phyloP scores from a whole-genome alignment of 1,140 invertebrate species.

The Drosophila punjabiensis region DNA sequence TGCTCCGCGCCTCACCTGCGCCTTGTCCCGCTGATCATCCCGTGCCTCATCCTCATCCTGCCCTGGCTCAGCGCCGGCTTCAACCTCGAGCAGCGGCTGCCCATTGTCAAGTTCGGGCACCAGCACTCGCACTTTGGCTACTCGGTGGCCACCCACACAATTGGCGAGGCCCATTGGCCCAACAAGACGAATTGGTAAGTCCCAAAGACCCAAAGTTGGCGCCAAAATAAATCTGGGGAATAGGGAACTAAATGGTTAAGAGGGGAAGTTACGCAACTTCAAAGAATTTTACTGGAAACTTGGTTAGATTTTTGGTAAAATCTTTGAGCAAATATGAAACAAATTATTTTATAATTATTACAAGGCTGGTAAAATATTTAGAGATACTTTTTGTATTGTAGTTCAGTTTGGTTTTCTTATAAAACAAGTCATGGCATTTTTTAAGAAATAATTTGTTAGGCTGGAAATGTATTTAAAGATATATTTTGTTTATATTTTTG shows the following conservation, averaged over 20 bases:
- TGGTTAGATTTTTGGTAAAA: neutral
- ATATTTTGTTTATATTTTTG: too few relatives aligned
- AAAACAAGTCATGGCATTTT: too few relatives aligned
- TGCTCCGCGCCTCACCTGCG: neutral
- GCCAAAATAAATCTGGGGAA: neutral
- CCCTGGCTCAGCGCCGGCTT: constrained; percentile 34
- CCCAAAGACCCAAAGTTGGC: constrained; percentile 8
- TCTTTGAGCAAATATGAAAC: too few relatives aligned
- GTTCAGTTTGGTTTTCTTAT: neutral
- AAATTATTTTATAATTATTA: neutral
- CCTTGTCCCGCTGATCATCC: neutral
- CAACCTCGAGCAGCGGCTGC: constrained; percentile 79
- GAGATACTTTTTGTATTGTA: neutral
- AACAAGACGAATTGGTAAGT: constrained; percentile 84
- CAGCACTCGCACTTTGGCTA: constrained; percentile 78
- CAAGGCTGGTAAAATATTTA: neutral
- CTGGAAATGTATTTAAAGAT: too few relatives aligned
- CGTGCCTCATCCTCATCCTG: neutral
- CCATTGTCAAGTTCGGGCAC: constrained; percentile 78
- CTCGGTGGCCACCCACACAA: constrained; percentile 78
- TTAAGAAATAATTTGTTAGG: too few relatives aligned
- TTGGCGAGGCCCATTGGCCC: constrained; percentile 72
- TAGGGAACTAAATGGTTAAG: too few relatives aligned
- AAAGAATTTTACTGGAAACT: too few relatives aligned
- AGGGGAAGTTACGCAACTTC: constrained; percentile 4